Evolutionary conservation across 2,797 vertebrate species (phyloP).

Genomic region (Spinus olivaceus): DNA sequence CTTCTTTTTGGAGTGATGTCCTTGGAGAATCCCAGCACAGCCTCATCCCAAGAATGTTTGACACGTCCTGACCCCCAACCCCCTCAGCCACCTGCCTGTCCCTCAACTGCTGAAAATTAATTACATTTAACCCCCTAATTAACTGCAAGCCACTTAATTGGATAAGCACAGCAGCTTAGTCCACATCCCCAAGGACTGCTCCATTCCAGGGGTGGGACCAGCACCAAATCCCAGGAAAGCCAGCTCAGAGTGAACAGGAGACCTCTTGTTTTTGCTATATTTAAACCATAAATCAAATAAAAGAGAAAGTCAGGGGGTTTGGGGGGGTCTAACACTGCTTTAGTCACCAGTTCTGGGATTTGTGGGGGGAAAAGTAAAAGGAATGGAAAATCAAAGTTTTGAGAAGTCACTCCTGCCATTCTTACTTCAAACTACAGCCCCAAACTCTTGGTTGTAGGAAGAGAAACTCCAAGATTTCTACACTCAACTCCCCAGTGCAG

Average conservation of each 20-base stretch:
- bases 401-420: neutral
- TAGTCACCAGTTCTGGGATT: neutral
- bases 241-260: neutral
- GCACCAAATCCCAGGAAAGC: accelerated
- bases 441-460: accelerated
- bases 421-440: accelerated
- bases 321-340: neutral
- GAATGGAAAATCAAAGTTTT: neutral
- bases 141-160: neutral
- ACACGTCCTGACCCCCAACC: neutral
- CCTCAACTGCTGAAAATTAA: neutral
- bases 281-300: neutral
- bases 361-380: accelerated
- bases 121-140: neutral
- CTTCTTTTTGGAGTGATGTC: neutral
- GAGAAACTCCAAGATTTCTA: neutral
- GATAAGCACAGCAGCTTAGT: neutral
- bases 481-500: accelerated
- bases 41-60: neutral
- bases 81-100: neutral
- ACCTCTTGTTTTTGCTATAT: accelerated
- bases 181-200: accelerated
- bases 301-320: accelerated
- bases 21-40: neutral
- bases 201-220: neutral